Base-by-base conservation (phyloP, 1,140 invertebrate genomes). In the Trichonephila clavipes region DNA sequence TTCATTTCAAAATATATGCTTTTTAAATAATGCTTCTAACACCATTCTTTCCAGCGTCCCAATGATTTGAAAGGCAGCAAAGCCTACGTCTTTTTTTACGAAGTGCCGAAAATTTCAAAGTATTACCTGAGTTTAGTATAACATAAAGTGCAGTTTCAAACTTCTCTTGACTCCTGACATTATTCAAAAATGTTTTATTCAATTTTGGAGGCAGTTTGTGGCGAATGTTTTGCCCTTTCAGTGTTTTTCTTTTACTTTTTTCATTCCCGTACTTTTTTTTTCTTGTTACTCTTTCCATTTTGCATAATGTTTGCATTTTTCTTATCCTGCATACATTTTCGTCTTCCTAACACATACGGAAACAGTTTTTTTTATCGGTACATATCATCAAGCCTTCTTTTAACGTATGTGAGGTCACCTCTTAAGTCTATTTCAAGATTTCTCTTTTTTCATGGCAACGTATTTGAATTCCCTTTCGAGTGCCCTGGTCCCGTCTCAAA, bases 111-210 rank as follows among this genome's bases (percentile, higher is more conserved):
- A 40, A 87, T 40, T 87, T 64, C 18, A 64, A 87, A 87, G 28
- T 64, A 62, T 87, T 87, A 66, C 24, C 16, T 58, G 8, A 66
- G 58, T 87, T 87, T 64, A 62, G 61, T 87, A 21, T 16, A 87
- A 87, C 24, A 28, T 14, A 34, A 87, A 87, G 61, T 62, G n/a
- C 59, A 64, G 12, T 66, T 85, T 34, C 62, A 40, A 58, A 51
- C 5, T 44, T 85, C 28, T 83, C 59, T 51, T 85, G 82, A 85
- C 90, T 64, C 51, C 34, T 77, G 64, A 51, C 90, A 92, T 92
- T 92, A 85, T 85, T 92, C 90, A 85, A 92, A 92, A 92, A 92
- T 92, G 90, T 92, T 92, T 92, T 92, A 92, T 92, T 92, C 90
- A 92, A 92, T 92, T 92, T 61, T 21, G 19, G 21, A 40, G 59